Evolutionary conservation across 2,888 invertebrate species (phyloP).

Genomic region (Oscheius myriophilus): DNA sequence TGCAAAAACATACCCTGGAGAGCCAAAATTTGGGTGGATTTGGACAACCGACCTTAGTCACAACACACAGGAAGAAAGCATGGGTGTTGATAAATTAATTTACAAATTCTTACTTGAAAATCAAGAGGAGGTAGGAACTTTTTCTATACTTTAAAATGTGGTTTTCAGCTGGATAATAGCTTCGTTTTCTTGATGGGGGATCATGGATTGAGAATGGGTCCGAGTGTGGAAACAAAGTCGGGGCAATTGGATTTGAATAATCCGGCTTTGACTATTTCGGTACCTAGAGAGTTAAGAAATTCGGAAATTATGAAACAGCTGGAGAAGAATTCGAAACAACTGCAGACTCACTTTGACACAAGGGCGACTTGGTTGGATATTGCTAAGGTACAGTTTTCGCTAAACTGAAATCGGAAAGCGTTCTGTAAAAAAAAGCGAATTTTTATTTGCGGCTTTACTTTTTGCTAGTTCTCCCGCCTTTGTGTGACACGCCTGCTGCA

Average conservation of each 20-base stretch:
- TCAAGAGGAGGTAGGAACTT: background rate
- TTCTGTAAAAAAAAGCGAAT: too few species aligned
- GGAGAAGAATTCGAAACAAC: background rate
- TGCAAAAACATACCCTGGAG: background rate
- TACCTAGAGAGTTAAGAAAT: background rate
- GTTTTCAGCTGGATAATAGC: background rate
- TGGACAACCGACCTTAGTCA: background rate
- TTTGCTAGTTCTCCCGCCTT: too few species aligned
- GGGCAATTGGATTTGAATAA: background rate
- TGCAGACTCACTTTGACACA: background rate
- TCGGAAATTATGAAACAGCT: background rate
- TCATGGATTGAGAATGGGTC: constrained; percentile 3
- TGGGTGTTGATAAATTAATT: background rate
- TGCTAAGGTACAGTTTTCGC: background rate
- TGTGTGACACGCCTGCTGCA: too few species aligned
- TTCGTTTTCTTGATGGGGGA: constrained; percentile 5
- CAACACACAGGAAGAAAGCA: background rate
- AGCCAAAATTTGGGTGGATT: background rate
- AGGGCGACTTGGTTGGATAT: constrained; percentile 5
- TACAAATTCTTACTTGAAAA: background rate
- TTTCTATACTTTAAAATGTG: background rate
- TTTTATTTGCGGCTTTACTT: too few species aligned
- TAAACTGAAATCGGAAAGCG: too few species aligned
- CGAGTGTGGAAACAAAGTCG: background rate
- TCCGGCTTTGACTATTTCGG: background rate